These are phyloP conservation scores for Pristionchus mayeri DNA, from an alignment of 2,888 invertebrate species.

Conservation along the genomic window DNA sequence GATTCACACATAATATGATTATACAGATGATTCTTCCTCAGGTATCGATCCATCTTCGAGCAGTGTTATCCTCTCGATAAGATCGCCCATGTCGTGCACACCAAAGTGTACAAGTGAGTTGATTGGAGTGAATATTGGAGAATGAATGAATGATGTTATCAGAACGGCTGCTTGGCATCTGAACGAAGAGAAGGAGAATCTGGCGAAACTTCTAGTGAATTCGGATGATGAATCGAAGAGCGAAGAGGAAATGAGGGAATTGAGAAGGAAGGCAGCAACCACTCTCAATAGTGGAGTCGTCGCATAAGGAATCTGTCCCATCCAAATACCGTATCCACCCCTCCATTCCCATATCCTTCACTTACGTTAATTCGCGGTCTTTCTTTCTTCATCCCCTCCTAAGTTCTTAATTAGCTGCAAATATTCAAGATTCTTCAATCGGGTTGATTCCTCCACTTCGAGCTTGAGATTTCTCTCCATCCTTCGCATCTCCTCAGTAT, in stretches of 20 bases:
- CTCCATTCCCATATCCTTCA: background rate
- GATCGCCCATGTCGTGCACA: conserved; percentile 71
- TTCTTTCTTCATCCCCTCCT: background rate
- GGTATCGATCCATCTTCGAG: conserved; percentile 67
- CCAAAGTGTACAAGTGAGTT: conserved; percentile 74
- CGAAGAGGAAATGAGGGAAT: conserved; percentile 37
- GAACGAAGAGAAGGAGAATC: conserved; percentile 70
- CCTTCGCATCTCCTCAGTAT: conserved; percentile 12
- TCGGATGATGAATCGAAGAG: conserved; percentile 30
- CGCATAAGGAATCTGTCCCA: conserved; percentile 9
- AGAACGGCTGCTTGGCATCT: conserved; percentile 74
- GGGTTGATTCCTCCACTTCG: conserved; percentile 17
- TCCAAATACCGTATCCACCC: conserved; percentile 16
- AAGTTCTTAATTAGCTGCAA: background rate
- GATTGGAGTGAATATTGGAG: background rate
- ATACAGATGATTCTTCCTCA: background rate
- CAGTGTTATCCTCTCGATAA: conserved; percentile 68
- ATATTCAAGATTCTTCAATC: background rate
- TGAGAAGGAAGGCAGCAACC: conserved; percentile 25
- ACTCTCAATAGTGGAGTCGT: conserved; percentile 44
- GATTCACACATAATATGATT: too few relatives aligned
- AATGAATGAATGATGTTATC: background rate
- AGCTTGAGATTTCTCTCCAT: conserved; percentile 33
- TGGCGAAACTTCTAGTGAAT: conserved; percentile 25
- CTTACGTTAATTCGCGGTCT: conserved; percentile 22